Evolutionary conservation across 2,113 vertebrate species (phyloP).

Genomic region (Butorides virescens): DNA sequence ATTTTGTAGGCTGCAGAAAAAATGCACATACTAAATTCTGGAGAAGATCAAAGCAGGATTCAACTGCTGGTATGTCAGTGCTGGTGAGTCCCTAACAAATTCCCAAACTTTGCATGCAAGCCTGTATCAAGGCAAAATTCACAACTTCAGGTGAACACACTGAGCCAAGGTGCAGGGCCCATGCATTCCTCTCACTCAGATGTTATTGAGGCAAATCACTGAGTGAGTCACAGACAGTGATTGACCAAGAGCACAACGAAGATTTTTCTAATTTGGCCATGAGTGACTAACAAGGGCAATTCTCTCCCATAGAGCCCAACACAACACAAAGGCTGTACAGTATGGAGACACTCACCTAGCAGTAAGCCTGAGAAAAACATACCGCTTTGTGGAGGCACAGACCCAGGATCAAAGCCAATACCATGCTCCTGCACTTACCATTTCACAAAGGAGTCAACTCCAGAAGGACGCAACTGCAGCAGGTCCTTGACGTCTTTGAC

Average conservation of each 20-base stretch:
- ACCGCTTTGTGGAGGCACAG: not conserved
- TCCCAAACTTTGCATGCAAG: not conserved
- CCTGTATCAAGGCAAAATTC: not conserved
- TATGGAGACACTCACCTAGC: not conserved
- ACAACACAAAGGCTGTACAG: not conserved
- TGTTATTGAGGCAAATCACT: not conserved
- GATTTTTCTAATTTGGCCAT: not conserved
- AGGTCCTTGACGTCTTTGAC: slow-evolving; percentile 72
- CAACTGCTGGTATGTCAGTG: not conserved
- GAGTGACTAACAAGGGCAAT: not conserved
- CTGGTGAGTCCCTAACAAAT: not conserved
- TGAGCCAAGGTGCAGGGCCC: not conserved
- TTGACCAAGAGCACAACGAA: not conserved
- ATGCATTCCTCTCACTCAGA: not conserved
- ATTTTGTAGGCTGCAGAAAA: not conserved
- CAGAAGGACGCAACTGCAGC: slow-evolving; percentile 70
- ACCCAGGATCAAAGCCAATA: not conserved
- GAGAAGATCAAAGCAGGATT: not conserved
- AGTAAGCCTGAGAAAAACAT: not conserved
- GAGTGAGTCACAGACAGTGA: not conserved
- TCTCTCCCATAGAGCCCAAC: not conserved
- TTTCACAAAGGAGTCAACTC: slow-evolving; percentile 75
- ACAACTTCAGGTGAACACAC: not conserved
- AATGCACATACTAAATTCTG: not conserved
- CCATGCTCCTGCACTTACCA: slow-evolving; percentile 16